phyloP scores from a whole-genome alignment of 2,888 invertebrate species.

The Didymodactylos carnosus region DNA sequence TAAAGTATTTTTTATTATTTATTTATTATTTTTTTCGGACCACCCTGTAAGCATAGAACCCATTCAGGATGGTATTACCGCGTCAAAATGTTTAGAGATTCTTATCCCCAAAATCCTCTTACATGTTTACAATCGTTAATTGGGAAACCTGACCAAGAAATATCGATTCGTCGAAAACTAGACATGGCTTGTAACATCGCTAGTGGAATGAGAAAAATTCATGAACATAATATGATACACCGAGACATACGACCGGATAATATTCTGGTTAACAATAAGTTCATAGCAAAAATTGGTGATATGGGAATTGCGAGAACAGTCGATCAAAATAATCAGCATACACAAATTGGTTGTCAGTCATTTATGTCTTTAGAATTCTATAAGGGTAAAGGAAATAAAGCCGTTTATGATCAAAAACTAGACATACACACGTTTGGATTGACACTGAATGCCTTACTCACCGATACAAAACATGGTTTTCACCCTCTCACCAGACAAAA shows the following conservation, averaged over 20 bases:
- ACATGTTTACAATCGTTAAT: no score
- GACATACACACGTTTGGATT: background rate
- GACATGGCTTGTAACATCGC: background rate
- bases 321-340: background rate
- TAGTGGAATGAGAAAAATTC: background rate
- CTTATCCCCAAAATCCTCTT: no score
- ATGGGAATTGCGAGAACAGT: background rate
- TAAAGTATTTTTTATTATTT: no score
- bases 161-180: background rate
- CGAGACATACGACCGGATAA: background rate
- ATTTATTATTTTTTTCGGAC: no score
- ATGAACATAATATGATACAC: background rate
- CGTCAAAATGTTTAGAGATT: no score
- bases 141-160: no score
- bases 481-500: background rate
- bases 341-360: background rate
- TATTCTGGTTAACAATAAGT: background rate
- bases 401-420: background rate
- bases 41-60: no score
- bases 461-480: background rate
- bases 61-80: no score
- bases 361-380: background rate
- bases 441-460: background rate
- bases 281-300: background rate
- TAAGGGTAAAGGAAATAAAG: no score